Conservation (phyloP, 2,888 invertebrate species). For the Himalopsyche tibetana region DNA sequence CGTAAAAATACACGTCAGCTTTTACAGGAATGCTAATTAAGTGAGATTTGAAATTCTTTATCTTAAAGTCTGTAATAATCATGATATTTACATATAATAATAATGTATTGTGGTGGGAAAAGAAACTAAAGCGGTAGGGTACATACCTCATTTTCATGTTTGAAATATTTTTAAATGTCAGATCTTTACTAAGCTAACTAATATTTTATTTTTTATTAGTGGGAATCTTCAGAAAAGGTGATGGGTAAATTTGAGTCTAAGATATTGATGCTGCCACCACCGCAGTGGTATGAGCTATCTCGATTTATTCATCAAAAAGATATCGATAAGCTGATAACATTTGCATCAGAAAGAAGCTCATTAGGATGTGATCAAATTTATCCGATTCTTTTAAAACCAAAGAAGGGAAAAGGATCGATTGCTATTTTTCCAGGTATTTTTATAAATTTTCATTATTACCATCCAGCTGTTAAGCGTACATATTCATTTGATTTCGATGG, state of each 20-base stretch:
- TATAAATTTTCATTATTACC: background rate
- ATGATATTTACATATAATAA: too few relatives aligned
- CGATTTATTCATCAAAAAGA: constrained; percentile 74
- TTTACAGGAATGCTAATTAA: too few relatives aligned
- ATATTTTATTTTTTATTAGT: constrained; percentile 70
- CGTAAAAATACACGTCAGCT: background rate
- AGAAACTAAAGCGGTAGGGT: too few relatives aligned
- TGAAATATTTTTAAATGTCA: too few relatives aligned
- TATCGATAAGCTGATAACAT: constrained; percentile 72
- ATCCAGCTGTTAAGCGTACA: too few relatives aligned
- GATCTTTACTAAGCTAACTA: too few relatives aligned
- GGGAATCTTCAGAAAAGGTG: constrained; percentile 73
- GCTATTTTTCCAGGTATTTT: constrained; percentile 66
- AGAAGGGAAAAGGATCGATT: constrained; percentile 66
- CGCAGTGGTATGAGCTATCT: constrained; percentile 79
- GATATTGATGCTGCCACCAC: constrained; percentile 74
- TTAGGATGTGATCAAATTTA: constrained; percentile 71
- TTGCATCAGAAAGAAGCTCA: constrained; percentile 72
- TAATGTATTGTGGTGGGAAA: too few relatives aligned
- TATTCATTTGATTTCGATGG: too few relatives aligned
- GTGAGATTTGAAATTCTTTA: too few relatives aligned
- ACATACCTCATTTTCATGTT: too few relatives aligned
- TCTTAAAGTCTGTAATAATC: too few relatives aligned
- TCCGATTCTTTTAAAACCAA: constrained; percentile 65
- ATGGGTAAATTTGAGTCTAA: constrained; percentile 69